Conservation (phyloP, 2,113 vertebrate genomes). For the Rhinolophus sinicus region DNA sequence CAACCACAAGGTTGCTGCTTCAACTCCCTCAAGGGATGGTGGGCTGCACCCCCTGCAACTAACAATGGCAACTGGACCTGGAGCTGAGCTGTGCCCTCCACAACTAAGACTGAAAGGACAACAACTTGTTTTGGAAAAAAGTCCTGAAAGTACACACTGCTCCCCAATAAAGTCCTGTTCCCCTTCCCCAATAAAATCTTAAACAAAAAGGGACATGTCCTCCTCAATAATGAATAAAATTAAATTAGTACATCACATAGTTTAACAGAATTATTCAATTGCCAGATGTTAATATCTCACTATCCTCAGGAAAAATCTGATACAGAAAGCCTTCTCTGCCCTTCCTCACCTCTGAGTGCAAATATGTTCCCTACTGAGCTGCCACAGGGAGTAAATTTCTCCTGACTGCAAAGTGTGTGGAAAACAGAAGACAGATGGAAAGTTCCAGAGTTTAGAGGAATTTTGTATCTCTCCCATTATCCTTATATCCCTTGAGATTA, state of each 20-base stretch:
- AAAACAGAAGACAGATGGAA: not conserved
- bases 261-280: slow-evolving; percentile 9
- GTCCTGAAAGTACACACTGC: no score
- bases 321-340: not conserved
- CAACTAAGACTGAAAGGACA: no score
- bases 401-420: not conserved
- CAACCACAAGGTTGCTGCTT: no score
- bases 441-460: not conserved
- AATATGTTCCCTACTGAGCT: slow-evolving; percentile 25
- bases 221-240: not conserved
- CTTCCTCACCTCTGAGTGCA: not conserved
- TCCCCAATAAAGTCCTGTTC: no score
- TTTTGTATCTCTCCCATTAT: not conserved
- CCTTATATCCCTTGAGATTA: not conserved
- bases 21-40: no score
- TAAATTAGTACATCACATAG: not conserved
- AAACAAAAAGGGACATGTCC: not conserved
- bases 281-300: not conserved
- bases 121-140: no score
- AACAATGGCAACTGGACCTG: no score
- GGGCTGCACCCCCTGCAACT: no score
- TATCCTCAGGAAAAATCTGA: not conserved
- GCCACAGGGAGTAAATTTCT: not conserved
- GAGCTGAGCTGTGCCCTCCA: no score
- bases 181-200: no score